A percentile compares a stretch with the other conserved stretches of the same genome.
These are phyloP conservation scores for Calephelis nemesis DNA, from an alignment of 1,140 invertebrate species.

Conservation along the genomic window DNA sequence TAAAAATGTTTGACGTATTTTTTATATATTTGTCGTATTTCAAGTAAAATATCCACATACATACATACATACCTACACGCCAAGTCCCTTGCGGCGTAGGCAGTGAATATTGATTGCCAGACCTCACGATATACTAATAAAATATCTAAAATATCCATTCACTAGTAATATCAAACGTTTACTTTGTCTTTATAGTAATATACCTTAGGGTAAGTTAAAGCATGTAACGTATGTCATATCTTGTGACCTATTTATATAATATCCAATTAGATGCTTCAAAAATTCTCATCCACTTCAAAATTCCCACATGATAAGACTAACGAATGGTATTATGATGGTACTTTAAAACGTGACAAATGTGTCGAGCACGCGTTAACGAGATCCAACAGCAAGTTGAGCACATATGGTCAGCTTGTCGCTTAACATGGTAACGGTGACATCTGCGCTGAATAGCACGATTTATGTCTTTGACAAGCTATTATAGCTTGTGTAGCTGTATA, in stretches of 20 bases:
- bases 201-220: too few species aligned
- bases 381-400: constrained; percentile 7
- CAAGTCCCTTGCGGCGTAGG: too few species aligned
- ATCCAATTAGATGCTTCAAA: constrained; percentile 11
- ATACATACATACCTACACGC: too few species aligned
- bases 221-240: too few species aligned
- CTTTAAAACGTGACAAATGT: constrained; percentile 23
- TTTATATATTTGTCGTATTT: too few species aligned
- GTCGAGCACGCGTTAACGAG: constrained; percentile 23
- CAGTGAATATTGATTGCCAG: too few species aligned
- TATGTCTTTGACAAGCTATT: constrained; percentile 19
- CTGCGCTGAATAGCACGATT: constrained; percentile 9
- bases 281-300: not conserved
- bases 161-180: too few species aligned
- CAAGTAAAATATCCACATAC: too few species aligned
- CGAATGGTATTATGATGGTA: constrained; percentile 24
- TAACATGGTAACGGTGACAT: constrained; percentile 20
- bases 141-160: too few species aligned
- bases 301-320: constrained; percentile 19
- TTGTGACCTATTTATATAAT: not conserved
- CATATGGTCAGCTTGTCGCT: constrained; percentile 20
- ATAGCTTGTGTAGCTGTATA: constrained; percentile 9
- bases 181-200: too few species aligned
- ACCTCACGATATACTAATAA: too few species aligned
- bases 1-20: too few species aligned